Evolutionary conservation across 2,888 invertebrate species (phyloP).

Genomic region (Apeira syringaria): DNA sequence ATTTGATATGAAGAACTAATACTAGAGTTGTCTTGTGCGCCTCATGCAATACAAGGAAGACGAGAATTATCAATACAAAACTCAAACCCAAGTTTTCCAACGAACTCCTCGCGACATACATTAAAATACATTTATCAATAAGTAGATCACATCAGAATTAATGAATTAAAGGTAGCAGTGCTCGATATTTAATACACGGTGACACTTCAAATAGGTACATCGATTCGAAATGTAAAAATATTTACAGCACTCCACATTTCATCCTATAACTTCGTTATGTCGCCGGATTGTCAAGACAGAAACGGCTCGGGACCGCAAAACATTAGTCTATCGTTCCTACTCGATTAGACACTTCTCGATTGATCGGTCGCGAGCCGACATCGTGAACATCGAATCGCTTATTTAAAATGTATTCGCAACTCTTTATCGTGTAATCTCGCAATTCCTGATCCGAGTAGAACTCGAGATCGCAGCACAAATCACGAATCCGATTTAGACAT

Average conservation of each 20-base stretch:
- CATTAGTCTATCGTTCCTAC: background rate
- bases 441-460: slow-evolving; percentile 11
- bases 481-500: slow-evolving; percentile 16
- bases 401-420: slow-evolving; percentile 12
- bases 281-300: background rate
- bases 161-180: slow-evolving; percentile 62
- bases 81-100: slow-evolving; percentile 66
- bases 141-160: slow-evolving; percentile 65
- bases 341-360: slow-evolving; percentile 8
- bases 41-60: slow-evolving; percentile 74
- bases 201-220: slow-evolving; percentile 64
- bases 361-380: slow-evolving; percentile 1
- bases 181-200: slow-evolving; percentile 63
- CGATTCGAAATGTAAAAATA: slow-evolving; percentile 73
- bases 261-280: slow-evolving; percentile 10
- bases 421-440: slow-evolving; percentile 16
- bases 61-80: slow-evolving; percentile 54
- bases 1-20: slow-evolving; percentile 70
- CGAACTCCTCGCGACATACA: slow-evolving; percentile 48
- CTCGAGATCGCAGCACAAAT: slow-evolving; percentile 24
- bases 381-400: slow-evolving; percentile 35
- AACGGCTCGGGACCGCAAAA: background rate
- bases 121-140: slow-evolving; percentile 53
- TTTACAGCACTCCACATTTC: slow-evolving; percentile 53
- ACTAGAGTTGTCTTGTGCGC: slow-evolving; percentile 73